Conservation (phyloP, 2,797 vertebrate genomes). For the Fringilla coelebs region DNA sequence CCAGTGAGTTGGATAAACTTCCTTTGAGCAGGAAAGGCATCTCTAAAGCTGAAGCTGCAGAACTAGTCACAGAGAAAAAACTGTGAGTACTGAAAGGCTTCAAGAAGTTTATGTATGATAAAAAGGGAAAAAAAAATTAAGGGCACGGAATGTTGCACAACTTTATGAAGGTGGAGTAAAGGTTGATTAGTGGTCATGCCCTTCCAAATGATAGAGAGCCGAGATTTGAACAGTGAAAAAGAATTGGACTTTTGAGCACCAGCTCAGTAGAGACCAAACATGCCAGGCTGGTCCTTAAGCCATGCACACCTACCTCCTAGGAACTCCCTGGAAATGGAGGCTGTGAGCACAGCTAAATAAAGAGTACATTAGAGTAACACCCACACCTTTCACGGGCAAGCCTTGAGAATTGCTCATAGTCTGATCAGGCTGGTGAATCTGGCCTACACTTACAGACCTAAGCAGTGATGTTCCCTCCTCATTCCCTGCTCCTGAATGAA, state of each 20-base stretch:
- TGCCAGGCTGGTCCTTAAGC: not conserved
- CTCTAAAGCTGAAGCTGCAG: not conserved
- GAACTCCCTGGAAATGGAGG: not conserved
- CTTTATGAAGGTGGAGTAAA: not conserved
- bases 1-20: not conserved
- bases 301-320: not conserved
- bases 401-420: not conserved
- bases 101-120: not conserved
- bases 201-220: not conserved
- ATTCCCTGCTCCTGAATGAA: not conserved
- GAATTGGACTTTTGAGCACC: not conserved
- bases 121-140: rapidly evolving
- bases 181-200: not conserved
- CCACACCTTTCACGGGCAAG: not conserved
- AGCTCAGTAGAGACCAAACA: not conserved
- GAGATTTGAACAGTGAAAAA: not conserved
- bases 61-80: not conserved
- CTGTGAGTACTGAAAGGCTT: not conserved
- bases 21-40: not conserved
- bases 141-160: not conserved
- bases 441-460: not conserved
- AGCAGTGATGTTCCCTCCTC: not conserved
- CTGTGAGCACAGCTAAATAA: not conserved
- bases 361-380: not conserved
- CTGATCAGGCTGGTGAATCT: not conserved